Evolutionary conservation across 2,113 vertebrate genomes (phyloP).

Genomic region (Gnathonemus longibarbis): DNA sequence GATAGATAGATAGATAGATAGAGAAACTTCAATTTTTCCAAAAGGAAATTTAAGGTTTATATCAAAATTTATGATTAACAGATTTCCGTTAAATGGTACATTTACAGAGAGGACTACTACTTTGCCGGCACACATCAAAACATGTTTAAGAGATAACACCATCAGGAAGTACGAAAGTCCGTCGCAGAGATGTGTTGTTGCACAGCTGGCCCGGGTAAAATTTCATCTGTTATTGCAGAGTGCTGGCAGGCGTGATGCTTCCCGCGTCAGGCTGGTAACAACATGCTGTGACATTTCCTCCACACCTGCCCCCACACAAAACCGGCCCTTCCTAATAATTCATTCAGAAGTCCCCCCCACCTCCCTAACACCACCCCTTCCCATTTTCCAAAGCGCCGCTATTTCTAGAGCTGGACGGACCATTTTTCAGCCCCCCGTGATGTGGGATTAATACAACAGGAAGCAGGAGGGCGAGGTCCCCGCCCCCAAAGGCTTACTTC

Average conservation of each 20-base stretch:
- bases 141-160: neutral
- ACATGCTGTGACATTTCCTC: slow-evolving; percentile 6
- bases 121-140: neutral
- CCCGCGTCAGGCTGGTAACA: neutral
- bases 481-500: neutral
- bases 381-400: neutral
- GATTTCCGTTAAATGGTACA: neutral
- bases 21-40: no score
- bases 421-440: neutral
- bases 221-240: neutral
- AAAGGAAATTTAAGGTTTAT: no score
- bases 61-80: no score
- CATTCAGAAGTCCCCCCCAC: neutral
- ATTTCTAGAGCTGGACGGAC: neutral
- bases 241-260: neutral
- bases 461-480: neutral
- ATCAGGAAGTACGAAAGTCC: neutral
- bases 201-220: neutral
- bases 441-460: slow-evolving; percentile 5
- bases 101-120: neutral
- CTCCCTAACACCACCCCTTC: neutral
- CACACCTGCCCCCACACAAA: neutral
- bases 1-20: no score
- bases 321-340: neutral
- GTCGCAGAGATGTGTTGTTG: neutral